Evolutionary conservation across 2,888 invertebrate species (phyloP).

Genomic region (Epinotia brunnichana): DNA sequence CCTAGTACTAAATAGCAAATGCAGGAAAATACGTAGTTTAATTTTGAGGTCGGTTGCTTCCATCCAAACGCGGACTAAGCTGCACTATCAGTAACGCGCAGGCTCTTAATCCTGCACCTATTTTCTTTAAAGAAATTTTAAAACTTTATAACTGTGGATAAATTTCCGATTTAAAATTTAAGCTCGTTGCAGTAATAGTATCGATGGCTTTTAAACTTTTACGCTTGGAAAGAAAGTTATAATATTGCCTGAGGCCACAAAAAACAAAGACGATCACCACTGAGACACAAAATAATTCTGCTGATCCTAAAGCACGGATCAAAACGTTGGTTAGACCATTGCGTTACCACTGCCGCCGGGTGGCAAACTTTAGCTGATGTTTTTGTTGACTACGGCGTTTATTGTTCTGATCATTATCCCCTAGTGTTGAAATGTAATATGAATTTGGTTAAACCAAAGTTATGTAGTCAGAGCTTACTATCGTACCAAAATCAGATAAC

Average conservation of each 20-base stretch:
- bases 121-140: constrained; percentile 24
- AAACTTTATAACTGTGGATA: constrained; percentile 14
- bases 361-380: too few relatives aligned
- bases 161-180: constrained; percentile 11
- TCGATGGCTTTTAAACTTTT: neutral
- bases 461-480: too few relatives aligned
- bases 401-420: too few relatives aligned
- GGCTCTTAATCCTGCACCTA: constrained; percentile 38
- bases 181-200: neutral
- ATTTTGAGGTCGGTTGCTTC: constrained; percentile 17
- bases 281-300: neutral
- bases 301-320: too few relatives aligned
- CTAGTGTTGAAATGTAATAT: too few relatives aligned
- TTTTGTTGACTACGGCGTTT: too few relatives aligned
- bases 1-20: constrained; percentile 22
- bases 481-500: too few relatives aligned
- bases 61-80: constrained; percentile 26
- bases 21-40: constrained; percentile 28
- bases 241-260: too few relatives aligned
- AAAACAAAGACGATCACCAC: neutral
- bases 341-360: too few relatives aligned
- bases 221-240: neutral
- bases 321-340: too few relatives aligned
- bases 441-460: too few relatives aligned
- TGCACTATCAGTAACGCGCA: constrained; percentile 40